phyloP scores from a whole-genome alignment of 2,113 vertebrate genomes.

The Carassius carassius region DNA sequence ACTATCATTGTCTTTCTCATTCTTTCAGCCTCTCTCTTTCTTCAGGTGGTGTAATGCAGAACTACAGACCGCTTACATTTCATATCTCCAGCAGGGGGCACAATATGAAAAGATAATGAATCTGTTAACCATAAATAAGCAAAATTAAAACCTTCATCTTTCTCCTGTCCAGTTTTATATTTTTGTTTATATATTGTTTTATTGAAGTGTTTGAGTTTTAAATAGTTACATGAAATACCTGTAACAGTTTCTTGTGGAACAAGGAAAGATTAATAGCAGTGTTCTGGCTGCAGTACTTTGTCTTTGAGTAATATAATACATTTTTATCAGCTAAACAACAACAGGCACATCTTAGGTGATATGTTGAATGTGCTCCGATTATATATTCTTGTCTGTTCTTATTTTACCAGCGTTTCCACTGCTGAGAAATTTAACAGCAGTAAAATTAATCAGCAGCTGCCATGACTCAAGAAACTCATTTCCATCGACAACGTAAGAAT shows the following conservation, averaged over 20 bases:
- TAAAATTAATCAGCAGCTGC: not conserved
- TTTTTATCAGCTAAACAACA: not conserved
- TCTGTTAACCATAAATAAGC: not conserved
- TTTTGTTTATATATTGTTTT: not conserved
- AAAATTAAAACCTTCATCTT: not conserved
- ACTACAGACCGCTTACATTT: not conserved
- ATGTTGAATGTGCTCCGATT: not conserved
- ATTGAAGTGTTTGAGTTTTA: not conserved
- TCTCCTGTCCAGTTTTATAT: not conserved
- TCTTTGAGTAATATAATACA: not conserved
- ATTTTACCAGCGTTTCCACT: not conserved
- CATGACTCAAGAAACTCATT: constrained; percentile 59
- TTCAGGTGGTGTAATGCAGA: not conserved
- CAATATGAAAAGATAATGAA: not conserved
- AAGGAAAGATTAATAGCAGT: not conserved
- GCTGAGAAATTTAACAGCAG: constrained; percentile 25
- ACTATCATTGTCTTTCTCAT: not conserved
- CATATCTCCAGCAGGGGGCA: not conserved
- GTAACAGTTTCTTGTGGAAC: not conserved
- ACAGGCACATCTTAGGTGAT: not conserved
- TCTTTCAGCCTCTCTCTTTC: not conserved
- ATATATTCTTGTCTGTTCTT: not conserved
- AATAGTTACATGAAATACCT: not conserved
- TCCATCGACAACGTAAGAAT: constrained; percentile 57
- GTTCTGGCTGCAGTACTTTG: not conserved